Evolutionary conservation across 2,888 invertebrate genomes (phyloP).

Genomic region (Dioctria rufipes): DNA sequence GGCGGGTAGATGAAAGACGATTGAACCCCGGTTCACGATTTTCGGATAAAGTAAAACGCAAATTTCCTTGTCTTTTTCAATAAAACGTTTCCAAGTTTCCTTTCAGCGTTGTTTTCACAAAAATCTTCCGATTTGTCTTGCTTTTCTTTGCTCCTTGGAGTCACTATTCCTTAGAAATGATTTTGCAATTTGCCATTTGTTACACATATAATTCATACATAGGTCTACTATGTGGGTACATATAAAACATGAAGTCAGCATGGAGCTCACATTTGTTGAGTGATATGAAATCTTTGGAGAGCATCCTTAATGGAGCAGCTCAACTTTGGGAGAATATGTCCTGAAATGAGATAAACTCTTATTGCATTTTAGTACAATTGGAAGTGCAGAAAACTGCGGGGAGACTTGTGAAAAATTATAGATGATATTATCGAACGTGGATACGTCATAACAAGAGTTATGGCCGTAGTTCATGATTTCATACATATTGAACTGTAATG

Average conservation of each 20-base stretch:
- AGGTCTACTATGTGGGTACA: neutral
- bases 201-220: constrained; percentile 37
- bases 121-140: constrained; percentile 11
- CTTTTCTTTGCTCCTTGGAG: neutral
- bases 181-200: constrained; percentile 52
- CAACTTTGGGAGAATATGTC: constrained; percentile 14
- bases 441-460: constrained; percentile 13
- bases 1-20: neutral
- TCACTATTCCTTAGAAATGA: constrained; percentile 31
- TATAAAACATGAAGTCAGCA: neutral
- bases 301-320: constrained; percentile 35
- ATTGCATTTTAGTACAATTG: constrained; percentile 15
- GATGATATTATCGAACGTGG: constrained; percentile 46
- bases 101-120: constrained; percentile 35
- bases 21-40: neutral
- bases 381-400: neutral
- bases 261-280: constrained; percentile 30
- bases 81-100: constrained; percentile 33
- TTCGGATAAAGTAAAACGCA: constrained; percentile 23
- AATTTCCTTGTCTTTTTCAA: constrained; percentile 48
- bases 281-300: constrained; percentile 46
- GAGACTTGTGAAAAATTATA: constrained; percentile 42
- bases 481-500: no score
- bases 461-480: no score
- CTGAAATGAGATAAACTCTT: constrained; percentile 40